These are phyloP conservation scores for Ridgeia piscesae DNA, from an alignment of 1,140 invertebrate genomes.

Conservation along the genomic window DNA sequence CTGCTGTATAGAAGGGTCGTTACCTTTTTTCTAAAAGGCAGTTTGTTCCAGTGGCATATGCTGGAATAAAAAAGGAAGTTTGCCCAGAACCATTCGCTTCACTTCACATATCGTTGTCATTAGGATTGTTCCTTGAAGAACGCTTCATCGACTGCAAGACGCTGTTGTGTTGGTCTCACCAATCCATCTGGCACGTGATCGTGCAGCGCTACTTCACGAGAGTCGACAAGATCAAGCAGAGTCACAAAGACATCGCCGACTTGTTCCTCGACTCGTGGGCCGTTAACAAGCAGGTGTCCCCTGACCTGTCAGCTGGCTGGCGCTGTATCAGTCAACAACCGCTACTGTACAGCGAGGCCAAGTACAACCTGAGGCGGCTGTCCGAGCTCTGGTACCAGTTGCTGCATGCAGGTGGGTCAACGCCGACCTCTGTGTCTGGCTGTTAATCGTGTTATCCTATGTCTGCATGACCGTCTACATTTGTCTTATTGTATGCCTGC, in stretches of 20 bases:
- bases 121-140: conserved; percentile 39
- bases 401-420: conserved; percentile 44
- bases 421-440: not conserved
- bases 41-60: too few species aligned
- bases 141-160: conserved; percentile 42
- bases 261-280: conserved; percentile 41
- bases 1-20: too few species aligned
- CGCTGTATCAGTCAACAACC: conserved; percentile 41
- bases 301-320: conserved; percentile 27
- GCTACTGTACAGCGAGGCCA: conserved; percentile 40
- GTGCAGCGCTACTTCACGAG: conserved; percentile 36
- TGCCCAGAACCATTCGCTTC: too few species aligned
- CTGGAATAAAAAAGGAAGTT: too few species aligned
- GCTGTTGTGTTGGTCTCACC: conserved; percentile 44
- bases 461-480: not conserved
- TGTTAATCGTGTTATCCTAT: too few species aligned
- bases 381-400: conserved; percentile 58
- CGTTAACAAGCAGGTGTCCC: conserved; percentile 26
- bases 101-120: too few species aligned
- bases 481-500: too few species aligned
- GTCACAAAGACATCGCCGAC: conserved; percentile 37
- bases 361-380: conserved; percentile 46
- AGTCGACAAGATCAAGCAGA: conserved; percentile 28
- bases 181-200: conserved; percentile 36
- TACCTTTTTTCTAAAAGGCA: too few species aligned